Conservation (phyloP, 2,113 vertebrate genomes). For the Oophaga pumilio region DNA sequence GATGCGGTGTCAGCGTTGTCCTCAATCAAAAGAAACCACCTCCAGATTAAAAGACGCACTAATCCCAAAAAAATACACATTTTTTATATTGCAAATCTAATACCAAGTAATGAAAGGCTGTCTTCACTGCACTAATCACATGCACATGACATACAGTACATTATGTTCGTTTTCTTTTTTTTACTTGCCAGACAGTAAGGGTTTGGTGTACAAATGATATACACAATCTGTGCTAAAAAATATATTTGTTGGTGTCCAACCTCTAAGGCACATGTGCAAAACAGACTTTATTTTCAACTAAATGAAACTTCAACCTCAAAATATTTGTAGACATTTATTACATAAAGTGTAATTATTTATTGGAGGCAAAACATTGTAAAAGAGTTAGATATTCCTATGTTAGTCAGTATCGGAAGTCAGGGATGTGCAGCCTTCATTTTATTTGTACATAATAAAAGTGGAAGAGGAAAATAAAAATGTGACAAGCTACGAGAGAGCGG, state of each 20-base stretch:
- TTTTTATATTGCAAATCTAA: no score
- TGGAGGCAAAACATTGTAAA: neutral
- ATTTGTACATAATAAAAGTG: neutral
- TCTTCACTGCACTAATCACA: neutral
- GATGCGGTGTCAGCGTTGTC: no score
- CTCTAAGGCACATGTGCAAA: neutral
- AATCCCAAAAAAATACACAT: no score
- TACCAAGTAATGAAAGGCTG: neutral
- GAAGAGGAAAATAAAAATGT: no score
- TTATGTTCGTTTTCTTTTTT: no score
- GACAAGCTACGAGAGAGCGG: no score
- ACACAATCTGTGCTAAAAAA: no score
- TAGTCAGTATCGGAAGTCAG: neutral
- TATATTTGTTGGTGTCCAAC: no score
- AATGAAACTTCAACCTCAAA: neutral
- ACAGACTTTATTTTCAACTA: neutral
- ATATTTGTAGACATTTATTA: neutral
- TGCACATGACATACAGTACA: neutral
- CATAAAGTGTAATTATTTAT: conserved; percentile 12
- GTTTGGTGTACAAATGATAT: no score
- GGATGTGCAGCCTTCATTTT: neutral
- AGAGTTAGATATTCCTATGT: neutral
- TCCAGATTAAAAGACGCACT: no score
- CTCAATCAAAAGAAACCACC: no score
- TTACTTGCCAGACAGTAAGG: no score